Conservation (phyloP, 2,888 invertebrate species). For the Idaea straminata region DNA sequence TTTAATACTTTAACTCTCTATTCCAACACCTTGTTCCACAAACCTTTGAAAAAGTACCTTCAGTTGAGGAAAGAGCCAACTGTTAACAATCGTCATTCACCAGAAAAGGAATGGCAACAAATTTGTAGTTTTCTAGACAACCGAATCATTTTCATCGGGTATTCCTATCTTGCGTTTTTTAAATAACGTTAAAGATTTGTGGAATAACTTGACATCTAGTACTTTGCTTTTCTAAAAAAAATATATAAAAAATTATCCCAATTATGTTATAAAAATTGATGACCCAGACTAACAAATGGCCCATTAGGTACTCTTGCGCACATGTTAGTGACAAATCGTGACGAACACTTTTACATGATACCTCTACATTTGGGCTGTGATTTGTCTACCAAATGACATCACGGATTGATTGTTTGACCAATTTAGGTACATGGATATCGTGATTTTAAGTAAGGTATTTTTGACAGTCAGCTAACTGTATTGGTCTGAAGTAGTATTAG, state of each 20-base stretch:
- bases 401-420: constrained; percentile 3
- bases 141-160: too few relatives aligned
- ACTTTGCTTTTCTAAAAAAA: not conserved
- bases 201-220: not conserved
- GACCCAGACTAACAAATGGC: not conserved
- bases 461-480: not conserved
- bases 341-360: constrained; percentile 15
- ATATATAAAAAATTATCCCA: not conserved
- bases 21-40: too few relatives aligned
- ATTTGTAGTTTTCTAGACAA: too few relatives aligned
- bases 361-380: constrained; percentile 14
- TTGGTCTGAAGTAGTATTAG: not conserved
- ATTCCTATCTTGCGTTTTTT: too few relatives aligned
- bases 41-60: too few relatives aligned
- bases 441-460: not conserved
- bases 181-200: too few relatives aligned
- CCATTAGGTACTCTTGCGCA: constrained; percentile 9
- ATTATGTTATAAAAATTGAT: constrained; percentile 3
- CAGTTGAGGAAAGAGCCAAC: too few relatives aligned
- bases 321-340: constrained; percentile 13
- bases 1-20: too few relatives aligned
- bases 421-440: not conserved
- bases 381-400: constrained; percentile 4
- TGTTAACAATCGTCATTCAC: too few relatives aligned
- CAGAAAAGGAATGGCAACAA: too few relatives aligned